Evolutionary conservation across 2,113 vertebrate species (phyloP).

Genomic region (Todiramphus saurophagus): DNA sequence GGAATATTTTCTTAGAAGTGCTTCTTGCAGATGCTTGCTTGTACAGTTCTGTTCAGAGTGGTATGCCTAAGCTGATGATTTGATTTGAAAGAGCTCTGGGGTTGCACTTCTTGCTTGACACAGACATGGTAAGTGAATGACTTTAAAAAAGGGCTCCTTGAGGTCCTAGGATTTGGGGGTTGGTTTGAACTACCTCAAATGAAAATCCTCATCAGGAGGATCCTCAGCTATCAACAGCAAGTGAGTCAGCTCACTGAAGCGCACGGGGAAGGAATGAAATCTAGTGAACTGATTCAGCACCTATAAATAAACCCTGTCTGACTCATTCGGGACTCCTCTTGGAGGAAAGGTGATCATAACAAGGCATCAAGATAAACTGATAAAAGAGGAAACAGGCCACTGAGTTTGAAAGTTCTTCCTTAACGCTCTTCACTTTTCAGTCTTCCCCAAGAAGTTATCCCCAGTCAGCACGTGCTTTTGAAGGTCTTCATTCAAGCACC

Average conservation of each 20-base stretch:
- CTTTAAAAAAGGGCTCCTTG: neutral
- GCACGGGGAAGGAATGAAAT: neutral
- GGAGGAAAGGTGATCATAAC: accelerated
- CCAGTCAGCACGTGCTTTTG: accelerated
- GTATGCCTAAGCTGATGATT: neutral
- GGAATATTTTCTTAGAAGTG: neutral
- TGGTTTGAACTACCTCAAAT: neutral
- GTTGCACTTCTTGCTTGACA: neutral
- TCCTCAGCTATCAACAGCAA: neutral
- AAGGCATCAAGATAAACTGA: neutral
- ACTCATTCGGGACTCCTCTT: neutral
- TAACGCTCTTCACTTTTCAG: accelerated
- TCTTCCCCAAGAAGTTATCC: accelerated
- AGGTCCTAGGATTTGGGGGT: neutral
- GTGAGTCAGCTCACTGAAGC: neutral
- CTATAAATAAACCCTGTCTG: neutral
- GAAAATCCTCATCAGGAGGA: neutral
- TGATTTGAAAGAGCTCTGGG: neutral
- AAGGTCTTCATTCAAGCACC: neutral
- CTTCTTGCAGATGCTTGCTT: neutral
- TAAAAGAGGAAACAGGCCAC: neutral
- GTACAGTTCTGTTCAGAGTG: neutral
- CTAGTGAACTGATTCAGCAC: neutral
- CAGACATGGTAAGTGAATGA: accelerated
- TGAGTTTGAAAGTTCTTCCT: neutral